Percentiles rank a stretch among this genome's conserved stretches.
phyloP scores from a whole-genome alignment of 2,888 invertebrate species.

The Andrena bucephala region DNA sequence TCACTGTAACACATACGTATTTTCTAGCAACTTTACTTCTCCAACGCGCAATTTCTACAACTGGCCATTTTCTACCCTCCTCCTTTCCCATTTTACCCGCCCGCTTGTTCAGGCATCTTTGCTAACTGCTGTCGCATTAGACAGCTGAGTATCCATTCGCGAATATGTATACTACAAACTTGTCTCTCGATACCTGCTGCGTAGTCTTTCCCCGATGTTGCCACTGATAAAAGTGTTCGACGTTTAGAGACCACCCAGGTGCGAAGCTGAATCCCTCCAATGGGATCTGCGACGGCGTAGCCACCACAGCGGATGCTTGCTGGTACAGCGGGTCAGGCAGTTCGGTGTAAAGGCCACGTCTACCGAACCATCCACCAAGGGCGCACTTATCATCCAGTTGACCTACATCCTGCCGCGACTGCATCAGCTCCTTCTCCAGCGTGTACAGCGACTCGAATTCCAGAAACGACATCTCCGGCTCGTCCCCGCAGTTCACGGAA shows the following conservation, averaged over 20 bases:
- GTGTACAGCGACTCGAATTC: constrained; percentile 80
- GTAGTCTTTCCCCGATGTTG: constrained; percentile 88
- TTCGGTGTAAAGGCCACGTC: constrained; percentile 78
- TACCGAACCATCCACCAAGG: constrained; percentile 74
- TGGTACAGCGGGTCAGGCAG: constrained; percentile 76
- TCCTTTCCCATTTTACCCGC: no score
- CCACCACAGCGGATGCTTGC: constrained; percentile 52
- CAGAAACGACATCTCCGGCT: constrained; percentile 76
- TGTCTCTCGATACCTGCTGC: constrained; percentile 85
- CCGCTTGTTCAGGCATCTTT: no score
- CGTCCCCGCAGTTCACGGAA: constrained; percentile 44
- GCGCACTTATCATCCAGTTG: constrained; percentile 76
- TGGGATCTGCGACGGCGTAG: constrained; percentile 75
- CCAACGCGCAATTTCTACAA: no score
- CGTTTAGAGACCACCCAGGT: constrained; percentile 88
- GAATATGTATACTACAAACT: no score
- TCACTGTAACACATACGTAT: no score
- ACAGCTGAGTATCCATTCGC: no score
- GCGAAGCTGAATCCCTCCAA: constrained; percentile 88
- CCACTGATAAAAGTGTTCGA: constrained; percentile 88
- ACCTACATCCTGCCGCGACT: constrained; percentile 72
- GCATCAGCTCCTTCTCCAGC: constrained; percentile 77
- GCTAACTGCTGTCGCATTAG: no score
- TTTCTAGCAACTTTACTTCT: no score
- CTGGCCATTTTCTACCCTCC: no score